Percentiles rank a stretch among this genome's conserved stretches.
Evolutionary conservation across 2,797 vertebrate species (phyloP).

Genomic region (Enteromius trimaculatus): DNA sequence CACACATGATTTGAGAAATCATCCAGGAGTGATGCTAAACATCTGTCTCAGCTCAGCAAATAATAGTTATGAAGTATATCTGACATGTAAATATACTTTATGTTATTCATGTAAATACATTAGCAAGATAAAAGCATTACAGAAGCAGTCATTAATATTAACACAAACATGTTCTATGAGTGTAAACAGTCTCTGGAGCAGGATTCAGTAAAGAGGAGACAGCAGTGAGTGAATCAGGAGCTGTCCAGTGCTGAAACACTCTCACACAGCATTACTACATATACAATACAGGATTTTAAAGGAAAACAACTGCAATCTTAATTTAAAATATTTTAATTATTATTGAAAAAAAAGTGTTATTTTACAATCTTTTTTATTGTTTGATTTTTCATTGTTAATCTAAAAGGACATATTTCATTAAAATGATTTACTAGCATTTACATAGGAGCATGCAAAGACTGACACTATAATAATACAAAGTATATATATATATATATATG

Average conservation of each 20-base stretch:
- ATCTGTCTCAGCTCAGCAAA: not conserved
- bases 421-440: not conserved
- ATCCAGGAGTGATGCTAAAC: not conserved
- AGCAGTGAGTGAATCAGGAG: constrained; percentile 4
- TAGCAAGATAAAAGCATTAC: not conserved
- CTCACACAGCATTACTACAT: not conserved
- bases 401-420: not conserved
- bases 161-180: not conserved
- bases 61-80: not conserved
- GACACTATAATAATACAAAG: not conserved
- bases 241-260: constrained; percentile 60
- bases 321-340: not conserved
- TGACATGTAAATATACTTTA: not conserved
- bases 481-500: no score
- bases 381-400: not conserved
- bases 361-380: not conserved
- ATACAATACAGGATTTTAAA: not conserved
- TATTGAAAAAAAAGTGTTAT: not conserved
- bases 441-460: not conserved
- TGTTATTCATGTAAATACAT: constrained; percentile 4
- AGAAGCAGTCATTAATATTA: not conserved
- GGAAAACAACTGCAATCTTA: not conserved
- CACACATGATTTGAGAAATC: not conserved
- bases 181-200: not conserved
- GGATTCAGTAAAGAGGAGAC: not conserved